Conservation (phyloP, 2,113 vertebrate species). For the Delphinus delphis region DNA sequence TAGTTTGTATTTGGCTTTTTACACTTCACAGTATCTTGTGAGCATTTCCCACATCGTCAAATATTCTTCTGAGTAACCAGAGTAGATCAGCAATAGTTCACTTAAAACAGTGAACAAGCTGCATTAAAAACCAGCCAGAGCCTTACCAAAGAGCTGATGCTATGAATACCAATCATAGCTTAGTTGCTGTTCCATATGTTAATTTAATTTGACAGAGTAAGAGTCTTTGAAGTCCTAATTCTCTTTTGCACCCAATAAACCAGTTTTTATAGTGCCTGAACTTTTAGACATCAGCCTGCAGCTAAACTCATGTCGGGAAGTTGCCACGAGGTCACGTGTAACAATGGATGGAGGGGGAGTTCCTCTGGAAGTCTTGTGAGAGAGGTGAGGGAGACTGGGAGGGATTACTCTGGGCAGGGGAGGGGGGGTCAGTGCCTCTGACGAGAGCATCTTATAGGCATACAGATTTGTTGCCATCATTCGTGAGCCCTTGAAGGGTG, state of each 20-base stretch:
- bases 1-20: not conserved
- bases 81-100: constrained; percentile 31
- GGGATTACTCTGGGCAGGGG: not conserved
- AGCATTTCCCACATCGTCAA: constrained; percentile 29
- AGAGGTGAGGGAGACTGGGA: constrained; percentile 60
- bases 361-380: constrained; percentile 66
- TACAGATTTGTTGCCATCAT: constrained; percentile 46
- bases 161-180: constrained; percentile 79
- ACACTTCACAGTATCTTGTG: not conserved
- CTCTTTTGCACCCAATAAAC: constrained; percentile 83
- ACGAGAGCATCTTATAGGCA: not conserved
- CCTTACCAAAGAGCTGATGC: constrained; percentile 75
- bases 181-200: constrained; percentile 81
- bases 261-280: constrained; percentile 78
- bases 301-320: constrained; percentile 75
- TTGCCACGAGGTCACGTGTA: constrained; percentile 77
- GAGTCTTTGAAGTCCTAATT: constrained; percentile 84
- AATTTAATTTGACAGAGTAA: constrained; percentile 81
- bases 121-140: constrained; percentile 70
- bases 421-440: constrained; percentile 1
- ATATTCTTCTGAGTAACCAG: constrained; percentile 2
- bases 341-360: constrained; percentile 71
- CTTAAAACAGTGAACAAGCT: constrained; percentile 61
- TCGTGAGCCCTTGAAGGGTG: not conserved
- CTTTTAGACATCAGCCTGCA: constrained; percentile 76